Percentiles rank a stretch among this genome's conserved stretches.
These are phyloP conservation scores for Laspeyria flexula DNA, from an alignment of 2,888 invertebrate genomes.

Conservation along the genomic window DNA sequence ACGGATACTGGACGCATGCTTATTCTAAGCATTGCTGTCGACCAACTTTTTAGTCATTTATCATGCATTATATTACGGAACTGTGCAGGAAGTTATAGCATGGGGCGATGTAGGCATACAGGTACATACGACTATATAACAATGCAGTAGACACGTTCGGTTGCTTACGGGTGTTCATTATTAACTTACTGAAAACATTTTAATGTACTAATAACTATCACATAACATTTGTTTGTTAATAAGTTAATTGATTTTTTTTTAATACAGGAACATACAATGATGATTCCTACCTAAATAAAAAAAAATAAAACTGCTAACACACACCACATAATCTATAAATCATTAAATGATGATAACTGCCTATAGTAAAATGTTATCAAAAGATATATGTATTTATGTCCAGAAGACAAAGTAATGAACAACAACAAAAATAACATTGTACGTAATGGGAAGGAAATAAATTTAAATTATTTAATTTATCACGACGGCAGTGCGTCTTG, in stretches of 20 bases:
- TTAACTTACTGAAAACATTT: no score
- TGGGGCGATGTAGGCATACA: background rate
- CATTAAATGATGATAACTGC: no score
- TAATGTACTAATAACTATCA: no score
- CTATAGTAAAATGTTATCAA: no score
- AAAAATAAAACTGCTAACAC: background rate
- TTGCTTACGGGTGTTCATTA: no score
- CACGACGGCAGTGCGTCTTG: slow-evolving; percentile 60
- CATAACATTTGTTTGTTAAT: no score
- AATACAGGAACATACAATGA: no score
- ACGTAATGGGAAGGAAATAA: slow-evolving; percentile 40
- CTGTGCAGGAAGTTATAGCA: background rate
- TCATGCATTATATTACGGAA: slow-evolving; percentile 33
- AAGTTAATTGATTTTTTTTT: no score
- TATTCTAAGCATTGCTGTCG: slow-evolving; percentile 59
- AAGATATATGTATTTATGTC: no score
- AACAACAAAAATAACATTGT: slow-evolving; percentile 21
- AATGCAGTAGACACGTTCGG: slow-evolving; percentile 6
- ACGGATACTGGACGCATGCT: slow-evolving; percentile 66
- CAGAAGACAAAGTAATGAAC: background rate
- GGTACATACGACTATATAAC: no score
- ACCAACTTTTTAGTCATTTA: slow-evolving; percentile 42
- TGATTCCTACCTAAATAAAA: no score
- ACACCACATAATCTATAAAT: background rate
- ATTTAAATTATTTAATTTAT: slow-evolving; percentile 74